Conservation (phyloP, 2,797 vertebrate species). For the Falco concolor region DNA sequence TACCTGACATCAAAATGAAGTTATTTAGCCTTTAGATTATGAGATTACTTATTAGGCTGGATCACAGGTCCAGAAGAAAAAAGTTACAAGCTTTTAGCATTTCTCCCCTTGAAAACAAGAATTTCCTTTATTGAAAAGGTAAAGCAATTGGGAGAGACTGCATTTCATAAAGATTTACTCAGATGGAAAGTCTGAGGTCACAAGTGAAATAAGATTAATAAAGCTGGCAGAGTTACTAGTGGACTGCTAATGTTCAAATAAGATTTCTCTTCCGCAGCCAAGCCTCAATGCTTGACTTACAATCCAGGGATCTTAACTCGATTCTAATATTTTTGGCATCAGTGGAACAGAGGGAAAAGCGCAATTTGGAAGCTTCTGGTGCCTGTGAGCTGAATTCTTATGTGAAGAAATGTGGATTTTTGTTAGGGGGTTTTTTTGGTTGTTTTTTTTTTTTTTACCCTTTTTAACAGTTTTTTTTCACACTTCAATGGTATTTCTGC, state of each 20-base stretch:
- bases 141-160: constrained; percentile 9
- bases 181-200: constrained; percentile 67
- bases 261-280: constrained; percentile 7
- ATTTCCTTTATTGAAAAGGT: constrained; percentile 38
- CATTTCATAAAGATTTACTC: constrained; percentile 56
- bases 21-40: not conserved
- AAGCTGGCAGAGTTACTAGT: constrained; percentile 39
- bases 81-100: not conserved
- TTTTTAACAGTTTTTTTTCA: not conserved
- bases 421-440: not conserved
- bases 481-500: not conserved
- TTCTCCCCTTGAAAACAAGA: constrained; percentile 13
- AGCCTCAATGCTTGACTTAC: constrained; percentile 45
- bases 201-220: constrained; percentile 66
- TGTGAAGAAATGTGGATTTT: not conserved
- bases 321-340: constrained; percentile 46
- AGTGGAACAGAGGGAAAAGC: constrained; percentile 31
- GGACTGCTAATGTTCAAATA: constrained; percentile 39
- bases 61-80: not conserved
- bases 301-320: constrained; percentile 48
- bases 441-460: not conserved
- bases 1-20: not conserved
- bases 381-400: constrained; percentile 31
- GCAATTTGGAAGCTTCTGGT: constrained; percentile 37
- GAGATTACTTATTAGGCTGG: not conserved